Conservation (phyloP, 23 tunicate species). For the Aplidium turbinatum region DNA sequence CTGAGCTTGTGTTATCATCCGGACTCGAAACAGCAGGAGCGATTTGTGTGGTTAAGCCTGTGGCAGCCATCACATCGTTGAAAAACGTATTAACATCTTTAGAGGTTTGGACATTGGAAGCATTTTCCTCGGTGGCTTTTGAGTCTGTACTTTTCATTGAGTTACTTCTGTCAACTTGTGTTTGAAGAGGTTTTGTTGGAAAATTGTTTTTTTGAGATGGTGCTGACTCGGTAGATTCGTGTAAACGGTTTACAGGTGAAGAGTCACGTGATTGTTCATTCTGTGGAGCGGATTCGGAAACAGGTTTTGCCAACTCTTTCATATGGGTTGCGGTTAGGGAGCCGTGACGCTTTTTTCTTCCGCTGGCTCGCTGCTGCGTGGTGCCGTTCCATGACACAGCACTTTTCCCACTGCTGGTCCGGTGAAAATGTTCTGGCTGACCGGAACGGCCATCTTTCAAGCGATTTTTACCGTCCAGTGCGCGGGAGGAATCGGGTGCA, state of each 20-base stretch:
- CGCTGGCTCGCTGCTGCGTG: not conserved
- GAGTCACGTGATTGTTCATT: not conserved
- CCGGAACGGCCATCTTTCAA: not conserved
- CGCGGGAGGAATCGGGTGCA: slow-evolving; percentile 13
- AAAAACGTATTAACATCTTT: slow-evolving; percentile 20
- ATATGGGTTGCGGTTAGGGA: slow-evolving; percentile 10
- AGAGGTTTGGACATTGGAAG: not conserved
- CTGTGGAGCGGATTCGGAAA: not conserved
- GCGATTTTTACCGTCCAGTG: not conserved
- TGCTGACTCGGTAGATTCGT: not conserved
- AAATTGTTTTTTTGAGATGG: not conserved
- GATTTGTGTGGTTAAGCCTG: not conserved
- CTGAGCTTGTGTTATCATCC: not conserved
- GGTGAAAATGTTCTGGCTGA: slow-evolving; percentile 30
- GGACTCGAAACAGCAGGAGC: not conserved
- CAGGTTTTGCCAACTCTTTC: slow-evolving; percentile 13
- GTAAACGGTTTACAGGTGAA: too few relatives aligned
- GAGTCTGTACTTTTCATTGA: not conserved
- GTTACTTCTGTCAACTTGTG: not conserved
- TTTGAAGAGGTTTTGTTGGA: not conserved
- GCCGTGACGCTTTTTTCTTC: slow-evolving; percentile 36
- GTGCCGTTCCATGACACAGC: slow-evolving; percentile 73
- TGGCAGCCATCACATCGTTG: slow-evolving; percentile 49
- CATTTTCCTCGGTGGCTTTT: not conserved
- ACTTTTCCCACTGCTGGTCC: slow-evolving; percentile 59